Evolutionary conservation across 2,113 vertebrate species (phyloP).

Genomic region (Heterocephalus glaber): DNA sequence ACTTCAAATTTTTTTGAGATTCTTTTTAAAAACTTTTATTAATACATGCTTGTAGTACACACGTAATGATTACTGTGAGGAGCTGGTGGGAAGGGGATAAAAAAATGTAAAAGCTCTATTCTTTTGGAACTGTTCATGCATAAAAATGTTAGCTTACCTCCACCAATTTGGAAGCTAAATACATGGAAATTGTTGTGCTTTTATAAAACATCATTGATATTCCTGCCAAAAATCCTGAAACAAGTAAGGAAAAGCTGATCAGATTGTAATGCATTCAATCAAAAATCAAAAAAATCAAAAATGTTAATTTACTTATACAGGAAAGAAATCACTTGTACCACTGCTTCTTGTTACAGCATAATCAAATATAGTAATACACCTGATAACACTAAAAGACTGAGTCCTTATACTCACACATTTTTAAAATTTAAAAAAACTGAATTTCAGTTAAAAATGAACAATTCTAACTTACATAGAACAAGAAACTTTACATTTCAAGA

Average conservation of each 20-base stretch:
- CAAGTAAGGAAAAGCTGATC: constrained; percentile 69
- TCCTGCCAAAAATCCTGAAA: constrained; percentile 95
- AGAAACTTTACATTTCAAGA: neutral
- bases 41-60: neutral
- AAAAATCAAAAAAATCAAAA: neutral
- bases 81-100: neutral
- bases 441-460: constrained; percentile 23
- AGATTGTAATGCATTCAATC: neutral
- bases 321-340: neutral
- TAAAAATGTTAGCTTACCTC: constrained; percentile 90
- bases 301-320: constrained; percentile 19
- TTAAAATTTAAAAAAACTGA: constrained; percentile 13
- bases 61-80: neutral
- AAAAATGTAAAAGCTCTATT: neutral
- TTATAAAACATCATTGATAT: constrained; percentile 99
- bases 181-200: constrained; percentile 99
- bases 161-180: constrained; percentile 97
- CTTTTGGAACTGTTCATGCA: neutral
- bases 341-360: constrained; percentile 31
- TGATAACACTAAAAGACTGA: neutral
- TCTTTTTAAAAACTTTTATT: neutral
- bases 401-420: neutral
- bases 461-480: neutral
- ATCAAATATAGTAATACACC: neutral
- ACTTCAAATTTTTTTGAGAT: neutral